These are phyloP conservation scores for Myotis myotis DNA, from an alignment of 2,797 vertebrate species.

Conservation along the genomic window DNA sequence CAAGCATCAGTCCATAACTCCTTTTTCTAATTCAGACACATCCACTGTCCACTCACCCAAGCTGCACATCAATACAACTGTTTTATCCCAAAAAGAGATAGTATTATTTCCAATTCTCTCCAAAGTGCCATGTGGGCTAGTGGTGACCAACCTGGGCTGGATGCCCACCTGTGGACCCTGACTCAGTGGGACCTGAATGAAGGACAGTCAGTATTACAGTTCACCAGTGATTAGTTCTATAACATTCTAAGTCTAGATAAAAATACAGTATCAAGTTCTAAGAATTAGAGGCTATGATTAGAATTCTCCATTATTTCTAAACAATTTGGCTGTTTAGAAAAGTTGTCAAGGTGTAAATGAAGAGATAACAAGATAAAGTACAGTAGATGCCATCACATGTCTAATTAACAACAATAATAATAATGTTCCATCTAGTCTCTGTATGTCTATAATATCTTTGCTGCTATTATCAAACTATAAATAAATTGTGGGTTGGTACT, in stretches of 20 bases:
- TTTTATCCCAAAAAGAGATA: background rate
- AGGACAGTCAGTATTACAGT: background rate
- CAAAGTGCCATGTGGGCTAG: background rate
- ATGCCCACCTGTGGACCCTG: background rate
- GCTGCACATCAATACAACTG: background rate
- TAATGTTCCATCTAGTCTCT: background rate
- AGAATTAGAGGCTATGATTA: background rate
- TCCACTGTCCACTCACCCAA: background rate
- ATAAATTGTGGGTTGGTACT: slow-evolving; percentile 29
- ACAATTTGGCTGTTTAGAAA: background rate
- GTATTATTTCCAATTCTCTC: background rate
- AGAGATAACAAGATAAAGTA: background rate
- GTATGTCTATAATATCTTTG: background rate
- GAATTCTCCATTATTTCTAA: background rate
- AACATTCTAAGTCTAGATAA: background rate
- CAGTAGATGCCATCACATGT: background rate
- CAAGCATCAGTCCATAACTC: background rate
- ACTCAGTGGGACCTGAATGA: background rate
- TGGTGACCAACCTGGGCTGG: background rate
- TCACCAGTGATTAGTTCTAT: background rate
- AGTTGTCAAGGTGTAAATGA: background rate
- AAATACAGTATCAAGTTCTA: background rate
- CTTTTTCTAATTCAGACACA: background rate
- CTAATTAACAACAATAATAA: background rate
- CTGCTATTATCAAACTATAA: slow-evolving; percentile 54